Evolutionary conservation across 1,140 invertebrate genomes (phyloP).

Genomic region (Dreissena polymorpha): DNA sequence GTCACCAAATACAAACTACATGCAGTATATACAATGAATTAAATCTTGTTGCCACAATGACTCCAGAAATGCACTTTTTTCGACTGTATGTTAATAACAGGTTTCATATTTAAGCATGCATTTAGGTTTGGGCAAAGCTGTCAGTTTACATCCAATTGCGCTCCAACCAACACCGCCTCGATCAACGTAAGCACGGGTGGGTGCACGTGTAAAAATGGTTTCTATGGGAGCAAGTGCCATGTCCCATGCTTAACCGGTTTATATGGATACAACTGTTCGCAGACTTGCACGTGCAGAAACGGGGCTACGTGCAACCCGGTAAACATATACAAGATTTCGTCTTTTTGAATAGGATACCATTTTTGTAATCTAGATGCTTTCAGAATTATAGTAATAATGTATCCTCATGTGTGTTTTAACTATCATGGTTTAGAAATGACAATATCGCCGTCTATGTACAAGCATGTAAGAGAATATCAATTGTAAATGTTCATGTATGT

Average conservation of each 20-base stretch:
- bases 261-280: slow-evolving; percentile 79
- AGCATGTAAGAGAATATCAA: too few species aligned
- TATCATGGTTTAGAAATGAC: too few species aligned
- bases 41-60: not conserved
- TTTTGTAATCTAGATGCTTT: not conserved
- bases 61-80: not conserved
- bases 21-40: too few species aligned
- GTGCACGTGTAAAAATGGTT: slow-evolving; percentile 93
- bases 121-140: slow-evolving; percentile 59
- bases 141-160: slow-evolving; percentile 75
- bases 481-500: too few species aligned
- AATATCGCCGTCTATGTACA: too few species aligned
- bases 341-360: not conserved
- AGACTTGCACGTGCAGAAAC: slow-evolving; percentile 50
- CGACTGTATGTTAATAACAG: not conserved
- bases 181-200: slow-evolving; percentile 89
- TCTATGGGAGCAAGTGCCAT: slow-evolving; percentile 87
- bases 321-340: slow-evolving; percentile 1
- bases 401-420: not conserved
- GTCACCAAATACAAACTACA: too few species aligned
- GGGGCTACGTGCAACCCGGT: slow-evolving; percentile 52
- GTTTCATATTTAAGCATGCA: not conserved
- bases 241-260: slow-evolving; percentile 86
- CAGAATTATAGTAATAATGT: not conserved
- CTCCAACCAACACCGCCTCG: slow-evolving; percentile 73